These are phyloP conservation scores for Drosophila testacea DNA, from an alignment of 2,888 invertebrate genomes.

Conservation along the genomic window DNA sequence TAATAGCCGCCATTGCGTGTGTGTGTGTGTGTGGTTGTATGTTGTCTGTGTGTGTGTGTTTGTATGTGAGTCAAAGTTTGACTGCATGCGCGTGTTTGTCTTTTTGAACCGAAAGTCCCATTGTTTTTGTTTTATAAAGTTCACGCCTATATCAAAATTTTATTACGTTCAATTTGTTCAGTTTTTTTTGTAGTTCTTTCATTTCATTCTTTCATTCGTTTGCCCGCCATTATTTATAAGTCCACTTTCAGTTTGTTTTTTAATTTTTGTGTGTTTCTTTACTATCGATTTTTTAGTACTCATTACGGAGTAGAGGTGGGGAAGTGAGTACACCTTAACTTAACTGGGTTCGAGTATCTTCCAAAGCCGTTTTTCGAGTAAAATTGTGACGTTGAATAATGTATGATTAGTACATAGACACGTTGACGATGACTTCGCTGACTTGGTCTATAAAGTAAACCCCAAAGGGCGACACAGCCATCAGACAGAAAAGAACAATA, in stretches of 20 bases:
- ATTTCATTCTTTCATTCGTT: conserved; percentile 22
- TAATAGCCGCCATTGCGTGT: conserved; percentile 53
- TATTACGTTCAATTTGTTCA: conserved; percentile 50
- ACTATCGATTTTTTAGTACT: conserved; percentile 72
- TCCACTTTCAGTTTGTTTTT: conserved; percentile 47
- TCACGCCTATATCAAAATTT: conserved; percentile 79
- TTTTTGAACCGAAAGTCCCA: conserved; percentile 47
- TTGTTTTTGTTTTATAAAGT: conserved; percentile 65
- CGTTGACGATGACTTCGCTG: conserved; percentile 76
- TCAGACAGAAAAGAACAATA: conserved; percentile 15
- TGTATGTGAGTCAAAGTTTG: conserved; percentile 26
- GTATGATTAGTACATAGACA: conserved; percentile 81
- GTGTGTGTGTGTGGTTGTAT: conserved; percentile 33
- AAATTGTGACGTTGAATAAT: conserved; percentile 77
- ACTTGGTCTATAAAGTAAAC: conserved; percentile 32
- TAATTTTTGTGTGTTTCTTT: conserved; percentile 69
- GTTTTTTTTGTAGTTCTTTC: conserved; percentile 21
- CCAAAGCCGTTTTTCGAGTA: conserved; percentile 75
- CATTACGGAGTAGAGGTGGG: conserved; percentile 40
- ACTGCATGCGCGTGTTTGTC: conserved; percentile 75
- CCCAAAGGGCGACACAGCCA: conserved; percentile 28
- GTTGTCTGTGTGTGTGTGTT: conserved; percentile 31
- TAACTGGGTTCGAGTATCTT: conserved; percentile 48
- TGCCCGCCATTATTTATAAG: conserved; percentile 73
- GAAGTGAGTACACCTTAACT: conserved; percentile 1